Conservation (phyloP, 1,140 invertebrate species). For the Drosophila ogumai region DNA sequence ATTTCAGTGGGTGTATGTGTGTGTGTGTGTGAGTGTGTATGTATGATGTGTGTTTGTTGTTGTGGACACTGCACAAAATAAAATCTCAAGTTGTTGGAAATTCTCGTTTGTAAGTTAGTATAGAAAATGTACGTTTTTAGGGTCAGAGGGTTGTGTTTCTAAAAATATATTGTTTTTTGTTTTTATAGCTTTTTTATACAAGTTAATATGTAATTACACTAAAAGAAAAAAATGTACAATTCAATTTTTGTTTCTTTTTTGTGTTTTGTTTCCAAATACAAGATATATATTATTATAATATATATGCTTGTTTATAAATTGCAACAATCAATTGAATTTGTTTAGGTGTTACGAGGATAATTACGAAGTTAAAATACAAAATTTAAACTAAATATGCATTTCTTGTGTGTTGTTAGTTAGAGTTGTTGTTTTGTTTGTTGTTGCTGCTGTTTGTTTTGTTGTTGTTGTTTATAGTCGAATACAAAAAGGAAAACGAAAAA, state of each 20-base stretch:
- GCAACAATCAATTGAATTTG: conserved; percentile 50
- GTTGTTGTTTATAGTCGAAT: conserved; percentile 48
- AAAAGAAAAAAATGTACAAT: conserved; percentile 59
- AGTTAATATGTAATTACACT: conserved; percentile 48
- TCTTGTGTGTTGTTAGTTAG: conserved; percentile 34
- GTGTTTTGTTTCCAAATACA: conserved; percentile 2
- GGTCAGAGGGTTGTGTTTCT: conserved; percentile 9
- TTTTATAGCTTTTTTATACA: conserved; percentile 14
- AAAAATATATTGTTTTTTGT: conserved; percentile 31
- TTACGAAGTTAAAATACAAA: conserved; percentile 41
- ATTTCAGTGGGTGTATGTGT: conserved; percentile 3
- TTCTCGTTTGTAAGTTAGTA: conserved; percentile 35
- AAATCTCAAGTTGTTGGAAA: conserved; percentile 6
- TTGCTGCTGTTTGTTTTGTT: conserved; percentile 26
- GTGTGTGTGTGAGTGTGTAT: conserved; percentile 11
- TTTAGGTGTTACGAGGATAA: conserved; percentile 8
- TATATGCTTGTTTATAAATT: conserved; percentile 43
- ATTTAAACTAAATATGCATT: conserved; percentile 49
- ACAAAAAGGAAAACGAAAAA: conserved; percentile 20
- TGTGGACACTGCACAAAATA: conserved; percentile 19
- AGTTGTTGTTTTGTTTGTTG: conserved; percentile 35
- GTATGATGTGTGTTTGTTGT: conserved; percentile 7
- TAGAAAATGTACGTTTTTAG: conserved; percentile 20
- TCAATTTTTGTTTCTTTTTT: conserved; percentile 36
- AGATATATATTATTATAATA: conserved; percentile 42